Base-by-base conservation (phyloP, 2,888 invertebrate species). In the Panzeria rudis region DNA sequence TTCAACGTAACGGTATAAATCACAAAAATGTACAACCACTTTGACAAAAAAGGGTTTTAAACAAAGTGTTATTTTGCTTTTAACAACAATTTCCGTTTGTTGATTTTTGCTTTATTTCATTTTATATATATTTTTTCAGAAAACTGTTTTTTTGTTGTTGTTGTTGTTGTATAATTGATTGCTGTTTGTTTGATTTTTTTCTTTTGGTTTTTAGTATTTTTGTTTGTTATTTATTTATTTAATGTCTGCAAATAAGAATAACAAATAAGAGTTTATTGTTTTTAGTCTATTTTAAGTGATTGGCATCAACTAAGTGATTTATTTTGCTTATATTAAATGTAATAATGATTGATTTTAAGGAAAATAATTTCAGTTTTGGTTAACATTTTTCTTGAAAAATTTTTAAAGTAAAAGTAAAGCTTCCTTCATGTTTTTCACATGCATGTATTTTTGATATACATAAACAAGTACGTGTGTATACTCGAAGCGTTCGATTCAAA, bases 71-170 rank as follows among this genome's bases (percentile, higher is more conserved):
- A n/a, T 54, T 69, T 54, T 69, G 38, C 54, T 29, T 38, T 72
- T 59, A 59, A 72, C 17, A 56, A 44, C 41, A 44, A 59, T 56
- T 71, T 71, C 68, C 71, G 56, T 38, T 59, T 56, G 71, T 44
- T 54, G 69, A 38, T 69, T 54, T 50, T 54, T 23, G 9, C 23
- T 52, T 61, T 38, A 20, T 61, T n/a, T 32, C 25, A 20, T 38
- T 41, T 38, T 29, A 52, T 69, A n/a, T n/a, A n/a, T n/a, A n/a
- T 69, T 52, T 35, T 64, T n/a, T n/a, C n/a, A 44, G 38, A 64
- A n/a, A 1, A 13, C 23, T 44, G 15, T 25, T n/a, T 50, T 69
- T 69, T 35, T 2, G 15, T 15, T 20, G 8, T 32, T 47, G 47
- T 13, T 66, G 47, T 38, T 66, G 17, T 29, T 29, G 29, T 64